These are phyloP conservation scores for Syrphus vitripennis DNA, from an alignment of 2,888 invertebrate species.

Conservation along the genomic window DNA sequence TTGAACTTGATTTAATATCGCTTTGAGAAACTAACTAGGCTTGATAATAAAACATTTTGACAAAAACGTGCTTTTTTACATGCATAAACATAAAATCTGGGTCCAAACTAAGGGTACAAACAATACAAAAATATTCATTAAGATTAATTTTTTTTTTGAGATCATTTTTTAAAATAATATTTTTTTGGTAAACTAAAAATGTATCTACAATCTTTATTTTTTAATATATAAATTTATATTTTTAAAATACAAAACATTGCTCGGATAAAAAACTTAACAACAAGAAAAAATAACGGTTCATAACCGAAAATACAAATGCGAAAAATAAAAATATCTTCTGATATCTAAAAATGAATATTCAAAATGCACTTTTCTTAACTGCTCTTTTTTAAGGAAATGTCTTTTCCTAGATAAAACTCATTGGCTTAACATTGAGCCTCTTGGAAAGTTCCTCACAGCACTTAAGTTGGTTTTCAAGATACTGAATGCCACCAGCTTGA, in stretches of 20 bases:
- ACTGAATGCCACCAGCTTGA: slow-evolving; percentile 87
- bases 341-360: neutral
- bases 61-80: too few relatives aligned
- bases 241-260: neutral
- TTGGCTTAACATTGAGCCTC: slow-evolving; percentile 83
- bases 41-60: too few relatives aligned
- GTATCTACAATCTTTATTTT: too few relatives aligned
- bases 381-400: neutral
- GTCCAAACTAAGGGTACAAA: too few relatives aligned
- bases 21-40: too few relatives aligned
- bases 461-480: slow-evolving; percentile 89
- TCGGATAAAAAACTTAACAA: neutral
- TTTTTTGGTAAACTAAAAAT: too few relatives aligned
- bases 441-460: slow-evolving; percentile 84
- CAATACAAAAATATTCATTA: too few relatives aligned
- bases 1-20: too few relatives aligned
- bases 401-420: slow-evolving; percentile 74
- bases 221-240: neutral
- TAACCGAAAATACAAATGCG: neutral
- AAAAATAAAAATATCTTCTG: neutral
- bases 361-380: neutral
- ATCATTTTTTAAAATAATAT: too few relatives aligned
- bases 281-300: neutral
- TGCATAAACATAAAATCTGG: too few relatives aligned
- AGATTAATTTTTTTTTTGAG: too few relatives aligned